These are phyloP conservation scores for Nezara viridula DNA, from an alignment of 2,888 invertebrate genomes.

Conservation along the genomic window DNA sequence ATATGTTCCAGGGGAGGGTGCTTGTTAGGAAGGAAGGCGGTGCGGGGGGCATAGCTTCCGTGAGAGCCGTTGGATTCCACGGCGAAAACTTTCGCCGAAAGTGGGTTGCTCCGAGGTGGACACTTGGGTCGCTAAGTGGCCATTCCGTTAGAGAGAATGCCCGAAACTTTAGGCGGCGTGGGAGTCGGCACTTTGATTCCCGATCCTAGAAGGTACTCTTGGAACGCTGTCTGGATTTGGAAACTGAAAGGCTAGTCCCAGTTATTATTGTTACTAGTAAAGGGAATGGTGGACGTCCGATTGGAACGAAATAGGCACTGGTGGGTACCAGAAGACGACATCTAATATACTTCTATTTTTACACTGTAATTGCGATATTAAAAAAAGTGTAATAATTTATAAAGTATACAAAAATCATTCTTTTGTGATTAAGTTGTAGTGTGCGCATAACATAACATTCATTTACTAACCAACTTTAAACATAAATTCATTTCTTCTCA, in stretches of 20 bases:
- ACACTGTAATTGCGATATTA: too few relatives aligned
- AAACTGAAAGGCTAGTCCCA: background rate
- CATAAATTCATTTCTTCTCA: too few relatives aligned
- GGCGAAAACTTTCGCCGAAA: conserved; percentile 49
- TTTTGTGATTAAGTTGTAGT: too few relatives aligned
- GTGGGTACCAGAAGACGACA: too few relatives aligned
- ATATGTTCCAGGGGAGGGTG: background rate
- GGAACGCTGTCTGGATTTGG: background rate
- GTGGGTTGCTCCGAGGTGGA: conserved; percentile 48
- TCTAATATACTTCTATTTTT: too few relatives aligned
- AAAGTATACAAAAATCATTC: too few relatives aligned
- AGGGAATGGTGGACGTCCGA: background rate
- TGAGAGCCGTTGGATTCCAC: conserved; percentile 38
- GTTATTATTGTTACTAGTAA: background rate
- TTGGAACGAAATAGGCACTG: background rate
- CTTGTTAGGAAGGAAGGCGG: background rate
- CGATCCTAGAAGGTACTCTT: background rate
- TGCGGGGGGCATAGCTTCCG: conserved; percentile 37
- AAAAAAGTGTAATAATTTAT: too few relatives aligned
- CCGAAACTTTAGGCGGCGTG: conserved; percentile 48
- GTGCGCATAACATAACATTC: too few relatives aligned
- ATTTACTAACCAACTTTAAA: too few relatives aligned
- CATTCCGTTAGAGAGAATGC: conserved; percentile 49
- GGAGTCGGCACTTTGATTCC: conserved; percentile 39
- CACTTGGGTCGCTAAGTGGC: conserved; percentile 44